A percentile compares a stretch with the other conserved stretches of the same genome.
These are phyloP conservation scores for Coelopa frigida DNA, from an alignment of 1,140 invertebrate genomes.

Conservation along the genomic window DNA sequence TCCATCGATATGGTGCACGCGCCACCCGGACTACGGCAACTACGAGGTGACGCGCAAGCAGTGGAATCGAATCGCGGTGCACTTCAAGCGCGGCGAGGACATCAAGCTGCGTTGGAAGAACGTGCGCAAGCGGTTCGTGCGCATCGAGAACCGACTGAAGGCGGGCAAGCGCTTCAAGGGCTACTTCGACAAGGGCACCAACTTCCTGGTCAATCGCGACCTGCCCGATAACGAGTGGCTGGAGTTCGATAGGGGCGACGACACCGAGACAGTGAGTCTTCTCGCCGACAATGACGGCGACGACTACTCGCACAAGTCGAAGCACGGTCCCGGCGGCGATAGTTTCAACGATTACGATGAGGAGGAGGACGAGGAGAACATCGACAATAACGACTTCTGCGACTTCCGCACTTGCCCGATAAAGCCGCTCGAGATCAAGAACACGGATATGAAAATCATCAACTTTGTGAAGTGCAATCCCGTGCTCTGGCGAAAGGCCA, in stretches of 20 bases:
- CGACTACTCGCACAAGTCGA: conserved; percentile 29
- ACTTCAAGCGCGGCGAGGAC: conserved; percentile 34
- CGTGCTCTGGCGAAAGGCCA: conserved; percentile 35
- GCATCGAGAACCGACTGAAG: conserved; percentile 30
- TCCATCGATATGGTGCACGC: conserved; percentile 39
- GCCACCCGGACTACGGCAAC: conserved; percentile 37
- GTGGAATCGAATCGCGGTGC: conserved; percentile 32
- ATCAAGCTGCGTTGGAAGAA: conserved; percentile 41
- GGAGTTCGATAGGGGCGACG: conserved; percentile 32
- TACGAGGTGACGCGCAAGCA: conserved; percentile 35
- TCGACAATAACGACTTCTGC: not conserved
- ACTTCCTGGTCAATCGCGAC: conserved; percentile 35
- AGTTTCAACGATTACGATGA: not conserved
- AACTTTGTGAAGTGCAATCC: conserved; percentile 42
- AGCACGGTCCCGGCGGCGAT: conserved; percentile 14
- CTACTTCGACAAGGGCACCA: conserved; percentile 42
- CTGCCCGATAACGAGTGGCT: conserved; percentile 27
- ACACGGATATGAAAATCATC: conserved; percentile 33
- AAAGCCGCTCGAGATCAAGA: conserved; percentile 28
- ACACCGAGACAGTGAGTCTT: no score
- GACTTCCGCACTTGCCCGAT: conserved; percentile 3
- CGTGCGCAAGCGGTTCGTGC: conserved; percentile 34
- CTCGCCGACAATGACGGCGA: conserved; percentile 37
- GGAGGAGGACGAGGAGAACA: not conserved
- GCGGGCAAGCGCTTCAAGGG: conserved; percentile 38